A percentile compares a stretch with the other conserved stretches of the same genome.
Conservation (phyloP, 2,888 invertebrate genomes). For the Stenichneumon culpator region DNA sequence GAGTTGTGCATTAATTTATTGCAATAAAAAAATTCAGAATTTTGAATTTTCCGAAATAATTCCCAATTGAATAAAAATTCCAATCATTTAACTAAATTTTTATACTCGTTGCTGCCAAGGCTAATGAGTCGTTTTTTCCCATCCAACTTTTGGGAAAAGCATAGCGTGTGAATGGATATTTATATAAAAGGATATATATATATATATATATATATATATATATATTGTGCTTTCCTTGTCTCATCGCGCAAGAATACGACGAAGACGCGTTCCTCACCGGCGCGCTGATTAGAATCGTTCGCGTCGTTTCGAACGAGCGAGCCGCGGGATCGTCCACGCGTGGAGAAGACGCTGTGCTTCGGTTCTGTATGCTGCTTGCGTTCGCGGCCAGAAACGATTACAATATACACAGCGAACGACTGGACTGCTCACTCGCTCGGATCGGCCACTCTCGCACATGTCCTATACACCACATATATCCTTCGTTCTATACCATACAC, state of each 20-base stretch:
- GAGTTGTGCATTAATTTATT: neutral
- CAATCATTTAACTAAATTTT: neutral
- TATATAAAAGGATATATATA: neutral
- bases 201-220: neutral
- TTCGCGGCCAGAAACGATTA: constrained; percentile 41
- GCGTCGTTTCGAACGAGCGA: constrained; percentile 78
- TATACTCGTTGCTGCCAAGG: neutral
- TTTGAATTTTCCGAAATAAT: too few relatives aligned
- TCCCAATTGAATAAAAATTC: neutral
- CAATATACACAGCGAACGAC: constrained; percentile 51
- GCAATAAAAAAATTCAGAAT: neutral
- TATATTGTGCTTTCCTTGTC: neutral
- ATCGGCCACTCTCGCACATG: constrained; percentile 58
- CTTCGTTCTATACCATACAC: constrained; percentile 17
- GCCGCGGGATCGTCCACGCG: constrained; percentile 78
- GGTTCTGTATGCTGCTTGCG: constrained; percentile 26
- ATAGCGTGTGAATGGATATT: neutral
- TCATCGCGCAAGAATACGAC: neutral
- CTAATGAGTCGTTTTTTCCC: neutral
- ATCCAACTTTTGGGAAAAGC: neutral
- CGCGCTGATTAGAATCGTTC: constrained; percentile 76
- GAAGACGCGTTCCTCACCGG: constrained; percentile 22
- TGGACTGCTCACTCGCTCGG: constrained; percentile 59
- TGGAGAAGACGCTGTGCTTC: constrained; percentile 76
- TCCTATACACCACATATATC: constrained; percentile 27